Evolutionary conservation across 2,888 invertebrate species (phyloP), one percentile per base, ranked within the genome.

Genomic region (Brachyptera risi): DNA sequence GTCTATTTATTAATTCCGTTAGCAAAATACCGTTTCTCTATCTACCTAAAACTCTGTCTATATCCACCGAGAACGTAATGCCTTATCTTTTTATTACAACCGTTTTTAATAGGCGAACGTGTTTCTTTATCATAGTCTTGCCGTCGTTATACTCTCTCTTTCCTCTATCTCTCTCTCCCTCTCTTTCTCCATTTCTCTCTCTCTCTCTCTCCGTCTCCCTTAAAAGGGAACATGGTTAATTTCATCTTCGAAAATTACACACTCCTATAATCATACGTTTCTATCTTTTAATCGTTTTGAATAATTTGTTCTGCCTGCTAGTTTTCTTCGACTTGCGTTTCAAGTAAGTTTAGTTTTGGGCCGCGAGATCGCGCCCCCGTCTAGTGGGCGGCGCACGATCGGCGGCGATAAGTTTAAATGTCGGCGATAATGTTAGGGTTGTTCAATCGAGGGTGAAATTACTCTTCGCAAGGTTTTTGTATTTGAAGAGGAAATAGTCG

Each of bases 391-490:
- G 26, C 17, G n/a, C 35, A 19, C 23, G 40, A 27, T 17, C 1
- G 15, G 44, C 7, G 21, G 31, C 23, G 47, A 47, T 61, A 61
- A 61, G 50, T 61, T n/a, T 54, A 51, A 51, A 51, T 54, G 51
- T 21, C 57, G 37, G 21, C 49, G 60, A 61, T 61, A 49, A 61
- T 57, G 44, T 42, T 51, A 57, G 56, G 60, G 60, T 49, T 56
- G 62, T 40, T 59, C 59, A 56, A 62, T 62, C 54, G 59, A 54
- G 62, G 62, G 49, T 62, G 59, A 62, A 62, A 62, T 59, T 62
- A 35, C 23, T 5, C 24, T n/a, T n/a, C 19, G 44, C 5, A 19
- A 44, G n/a, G 44, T 44, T 44, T 44, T 44, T 44, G 19, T 44
- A 31, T 31, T 31, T n/a, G n/a, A n/a, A n/a, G n/a, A n/a, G n/a